Evolutionary conservation across 2,113 vertebrate genomes (phyloP).

Genomic region (Rallus limicola): DNA sequence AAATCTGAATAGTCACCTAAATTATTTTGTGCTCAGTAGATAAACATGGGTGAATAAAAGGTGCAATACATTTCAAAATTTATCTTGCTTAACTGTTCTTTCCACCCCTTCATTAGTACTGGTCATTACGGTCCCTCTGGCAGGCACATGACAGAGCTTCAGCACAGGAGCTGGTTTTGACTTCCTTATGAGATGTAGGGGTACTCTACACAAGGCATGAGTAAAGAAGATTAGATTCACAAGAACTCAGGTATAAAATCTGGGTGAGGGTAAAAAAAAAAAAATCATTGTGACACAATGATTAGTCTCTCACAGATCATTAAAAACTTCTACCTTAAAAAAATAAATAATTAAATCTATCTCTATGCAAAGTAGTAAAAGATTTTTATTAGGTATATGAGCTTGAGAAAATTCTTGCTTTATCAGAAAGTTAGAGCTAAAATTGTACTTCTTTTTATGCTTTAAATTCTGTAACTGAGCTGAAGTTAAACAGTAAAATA

Average conservation of each 20-base stretch:
- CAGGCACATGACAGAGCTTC: not conserved
- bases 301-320: not conserved
- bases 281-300: not conserved
- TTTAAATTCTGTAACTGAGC: not conserved
- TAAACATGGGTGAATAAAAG: not conserved
- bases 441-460: not conserved
- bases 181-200: not conserved
- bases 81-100: not conserved
- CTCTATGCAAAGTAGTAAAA: not conserved
- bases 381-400: not conserved
- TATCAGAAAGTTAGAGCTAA: not conserved
- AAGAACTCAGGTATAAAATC: not conserved
- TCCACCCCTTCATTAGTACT: not conserved
- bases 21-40: not conserved
- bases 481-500: not conserved
- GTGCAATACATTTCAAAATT: not conserved
- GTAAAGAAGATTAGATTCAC: not conserved
- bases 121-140: not conserved
- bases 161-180: not conserved
- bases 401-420: not conserved
- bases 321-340: not conserved
- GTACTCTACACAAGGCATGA: not conserved
- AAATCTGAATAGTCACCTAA: not conserved
- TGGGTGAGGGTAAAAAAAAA: not conserved
- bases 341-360: not conserved